These are phyloP conservation scores for Typhlichthys subterraneus DNA, from an alignment of 2,797 vertebrate genomes.

Conservation along the genomic window DNA sequence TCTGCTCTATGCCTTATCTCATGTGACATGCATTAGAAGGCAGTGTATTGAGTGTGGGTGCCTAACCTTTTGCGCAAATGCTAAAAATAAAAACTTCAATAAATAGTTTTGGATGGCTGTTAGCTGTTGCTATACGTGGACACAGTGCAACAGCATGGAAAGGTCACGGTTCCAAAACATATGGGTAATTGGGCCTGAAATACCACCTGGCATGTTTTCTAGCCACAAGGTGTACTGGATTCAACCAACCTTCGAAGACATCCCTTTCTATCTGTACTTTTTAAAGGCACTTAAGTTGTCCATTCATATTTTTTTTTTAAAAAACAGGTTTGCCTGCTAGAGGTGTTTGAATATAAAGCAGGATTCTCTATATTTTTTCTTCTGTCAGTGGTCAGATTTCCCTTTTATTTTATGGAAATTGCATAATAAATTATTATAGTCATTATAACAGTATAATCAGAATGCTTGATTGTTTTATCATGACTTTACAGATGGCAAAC, in stretches of 20 bases:
- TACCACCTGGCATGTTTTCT: conserved; percentile 65
- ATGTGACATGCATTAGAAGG: conserved; percentile 53
- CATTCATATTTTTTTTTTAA: neutral
- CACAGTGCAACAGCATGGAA: conserved; percentile 57
- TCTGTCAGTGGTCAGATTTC: neutral
- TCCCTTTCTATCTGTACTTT: conserved; percentile 40
- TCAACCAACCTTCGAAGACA: conserved; percentile 52
- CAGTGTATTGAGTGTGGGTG: conserved; percentile 45
- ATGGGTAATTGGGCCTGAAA: conserved; percentile 75
- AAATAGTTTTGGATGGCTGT: conserved; percentile 72
- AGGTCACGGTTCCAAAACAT: conserved; percentile 75
- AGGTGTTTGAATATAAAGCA: neutral
- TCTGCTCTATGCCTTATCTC: conserved; percentile 38
- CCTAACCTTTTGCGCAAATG: conserved; percentile 70
- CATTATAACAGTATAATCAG: neutral
- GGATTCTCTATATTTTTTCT: neutral
- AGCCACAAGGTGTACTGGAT: conserved; percentile 33
- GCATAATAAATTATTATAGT: neutral
- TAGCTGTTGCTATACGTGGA: conserved; percentile 61
- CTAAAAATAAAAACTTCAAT: conserved; percentile 76
- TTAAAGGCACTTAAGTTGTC: conserved; percentile 40
- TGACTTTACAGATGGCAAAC: neutral
- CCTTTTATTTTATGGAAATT: neutral
- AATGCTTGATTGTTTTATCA: neutral
- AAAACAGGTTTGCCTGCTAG: neutral